These are phyloP conservation scores for Sprattus sprattus DNA, from an alignment of 2,113 vertebrate genomes.

Conservation along the genomic window DNA sequence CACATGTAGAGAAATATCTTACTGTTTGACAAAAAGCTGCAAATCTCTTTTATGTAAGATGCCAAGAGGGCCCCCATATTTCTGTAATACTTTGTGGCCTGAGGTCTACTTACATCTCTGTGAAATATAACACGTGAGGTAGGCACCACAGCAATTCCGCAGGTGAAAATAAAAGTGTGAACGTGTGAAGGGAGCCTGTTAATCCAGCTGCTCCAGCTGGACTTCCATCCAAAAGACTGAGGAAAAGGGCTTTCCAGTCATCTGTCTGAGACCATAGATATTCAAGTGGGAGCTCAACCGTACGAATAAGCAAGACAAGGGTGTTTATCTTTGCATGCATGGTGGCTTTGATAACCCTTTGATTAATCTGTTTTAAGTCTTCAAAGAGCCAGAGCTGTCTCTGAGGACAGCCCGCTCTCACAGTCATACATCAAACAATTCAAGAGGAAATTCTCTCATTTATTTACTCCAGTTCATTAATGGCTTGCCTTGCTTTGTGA, in stretches of 20 bases:
- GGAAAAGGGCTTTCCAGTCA: background rate
- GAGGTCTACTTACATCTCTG: background rate
- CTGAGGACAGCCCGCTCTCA: slow-evolving; percentile 37
- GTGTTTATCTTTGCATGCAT: slow-evolving; percentile 52
- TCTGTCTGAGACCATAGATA: background rate
- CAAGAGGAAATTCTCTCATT: slow-evolving; percentile 43
- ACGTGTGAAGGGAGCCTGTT: background rate
- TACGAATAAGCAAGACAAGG: slow-evolving; percentile 25
- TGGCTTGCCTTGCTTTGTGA: slow-evolving; percentile 42
- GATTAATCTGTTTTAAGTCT: slow-evolving; percentile 56
- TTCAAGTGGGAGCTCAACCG: background rate
- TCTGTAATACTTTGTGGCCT: background rate
- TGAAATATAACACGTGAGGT: background rate
- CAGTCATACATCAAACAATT: slow-evolving; percentile 41
- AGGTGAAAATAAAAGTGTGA: background rate
- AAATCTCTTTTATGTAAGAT: background rate
- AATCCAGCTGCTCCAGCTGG: background rate
- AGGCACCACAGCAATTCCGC: background rate
- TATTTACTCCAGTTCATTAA: slow-evolving; percentile 44
- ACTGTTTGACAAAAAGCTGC: background rate
- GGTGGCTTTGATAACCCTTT: slow-evolving; percentile 19
- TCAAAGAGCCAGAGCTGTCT: slow-evolving; percentile 56
- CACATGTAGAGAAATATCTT: background rate
- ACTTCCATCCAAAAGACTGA: background rate
- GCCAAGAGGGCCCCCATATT: background rate